These are phyloP conservation scores for Aradophagus sp. DNA, from an alignment of 1,140 invertebrate species.

Conservation along the genomic window DNA sequence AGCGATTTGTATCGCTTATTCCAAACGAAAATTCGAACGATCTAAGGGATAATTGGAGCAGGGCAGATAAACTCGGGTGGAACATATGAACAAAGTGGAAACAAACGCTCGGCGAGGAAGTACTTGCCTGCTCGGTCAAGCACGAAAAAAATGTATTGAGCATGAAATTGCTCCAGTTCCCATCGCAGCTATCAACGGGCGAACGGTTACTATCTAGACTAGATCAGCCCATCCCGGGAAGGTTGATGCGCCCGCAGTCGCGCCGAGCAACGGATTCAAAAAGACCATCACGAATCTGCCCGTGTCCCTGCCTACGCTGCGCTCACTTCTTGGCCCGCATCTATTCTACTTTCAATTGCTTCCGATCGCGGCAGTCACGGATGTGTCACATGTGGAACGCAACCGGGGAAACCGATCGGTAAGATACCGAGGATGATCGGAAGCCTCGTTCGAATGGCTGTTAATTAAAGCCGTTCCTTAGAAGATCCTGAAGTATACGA, in stretches of 20 bases:
- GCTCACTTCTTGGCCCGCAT: constrained; percentile 41
- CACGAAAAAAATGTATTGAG: constrained; percentile 56
- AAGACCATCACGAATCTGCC: no score
- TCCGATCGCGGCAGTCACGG: constrained; percentile 56
- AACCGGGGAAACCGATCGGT: constrained; percentile 37
- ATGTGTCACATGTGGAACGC: constrained; percentile 61
- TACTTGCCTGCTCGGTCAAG: constrained; percentile 48
- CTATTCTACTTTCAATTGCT: constrained; percentile 61
- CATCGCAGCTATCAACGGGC: constrained; percentile 50
- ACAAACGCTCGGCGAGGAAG: constrained; percentile 33
- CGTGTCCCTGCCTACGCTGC: constrained; percentile 18
- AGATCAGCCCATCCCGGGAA: constrained; percentile 47
- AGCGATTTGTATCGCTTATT: no score
- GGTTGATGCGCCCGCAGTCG: constrained; percentile 19
- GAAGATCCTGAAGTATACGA: no score
- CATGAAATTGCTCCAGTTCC: constrained; percentile 61
- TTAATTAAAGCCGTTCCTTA: no score
- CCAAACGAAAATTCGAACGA: no score
- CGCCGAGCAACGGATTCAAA: no score
- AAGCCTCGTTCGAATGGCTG: no score
- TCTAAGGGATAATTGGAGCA: constrained; percentile 19
- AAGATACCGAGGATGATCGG: constrained; percentile 38
- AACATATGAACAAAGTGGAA: constrained; percentile 35
- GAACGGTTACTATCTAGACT: constrained; percentile 52
- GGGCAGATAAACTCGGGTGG: neutral